Conservation (phyloP, 2,113 vertebrate genomes). For the Microcebus ravelobensis region DNA sequence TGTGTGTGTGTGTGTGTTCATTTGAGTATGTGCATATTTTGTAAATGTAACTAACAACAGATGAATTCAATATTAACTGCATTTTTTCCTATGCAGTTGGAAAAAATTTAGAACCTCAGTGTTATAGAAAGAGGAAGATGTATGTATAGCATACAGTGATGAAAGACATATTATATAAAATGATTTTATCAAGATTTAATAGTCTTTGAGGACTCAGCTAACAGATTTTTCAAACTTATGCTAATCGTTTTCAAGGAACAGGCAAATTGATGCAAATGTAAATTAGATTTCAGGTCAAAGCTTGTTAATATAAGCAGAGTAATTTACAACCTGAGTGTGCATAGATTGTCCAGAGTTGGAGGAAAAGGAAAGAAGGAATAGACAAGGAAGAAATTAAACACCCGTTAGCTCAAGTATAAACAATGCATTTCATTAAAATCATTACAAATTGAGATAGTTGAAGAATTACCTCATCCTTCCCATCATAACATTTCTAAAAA, state of each 20-base stretch:
- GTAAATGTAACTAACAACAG: not conserved
- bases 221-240: not conserved
- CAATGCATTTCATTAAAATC: not conserved
- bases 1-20: not conserved
- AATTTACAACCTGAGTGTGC: not conserved
- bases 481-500: not conserved
- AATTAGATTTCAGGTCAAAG: not conserved
- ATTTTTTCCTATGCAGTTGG: slow-evolving; percentile 29
- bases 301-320: not conserved
- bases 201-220: not conserved
- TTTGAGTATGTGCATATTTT: not conserved
- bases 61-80: slow-evolving; percentile 51
- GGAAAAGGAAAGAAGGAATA: not conserved
- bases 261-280: slow-evolving; percentile 16
- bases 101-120: slow-evolving; percentile 40
- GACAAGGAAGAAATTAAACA: not conserved
- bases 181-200: not conserved
- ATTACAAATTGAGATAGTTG: not conserved
- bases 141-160: not conserved
- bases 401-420: not conserved
- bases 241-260: slow-evolving; percentile 47
- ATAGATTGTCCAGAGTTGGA: not conserved
- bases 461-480: not conserved
- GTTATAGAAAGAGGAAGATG: not conserved
- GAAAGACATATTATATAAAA: not conserved